These are phyloP conservation scores for Dicranocentrus wangi DNA, from an alignment of 2,888 invertebrate species.

Conservation along the genomic window DNA sequence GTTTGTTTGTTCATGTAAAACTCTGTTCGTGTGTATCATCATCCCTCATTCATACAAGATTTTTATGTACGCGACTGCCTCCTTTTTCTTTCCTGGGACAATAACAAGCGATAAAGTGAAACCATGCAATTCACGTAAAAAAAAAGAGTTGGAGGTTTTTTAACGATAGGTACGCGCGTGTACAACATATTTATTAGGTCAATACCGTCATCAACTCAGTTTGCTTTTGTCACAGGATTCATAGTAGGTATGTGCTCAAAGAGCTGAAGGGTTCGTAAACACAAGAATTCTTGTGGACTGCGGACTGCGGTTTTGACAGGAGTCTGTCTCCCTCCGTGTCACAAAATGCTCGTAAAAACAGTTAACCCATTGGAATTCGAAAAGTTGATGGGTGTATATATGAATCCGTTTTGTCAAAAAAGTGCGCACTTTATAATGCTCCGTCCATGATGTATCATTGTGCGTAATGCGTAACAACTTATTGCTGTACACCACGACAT, in stretches of 20 bases:
- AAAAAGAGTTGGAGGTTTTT: conserved; percentile 52
- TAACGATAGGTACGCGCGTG: conserved; percentile 61
- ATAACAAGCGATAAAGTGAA: conserved; percentile 53
- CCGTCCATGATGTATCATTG: no score
- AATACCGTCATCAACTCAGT: conserved; percentile 64
- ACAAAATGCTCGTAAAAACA: conserved; percentile 51
- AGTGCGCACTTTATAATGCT: not conserved
- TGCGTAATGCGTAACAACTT: no score
- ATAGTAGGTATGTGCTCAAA: conserved; percentile 44
- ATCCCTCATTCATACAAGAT: conserved; percentile 54
- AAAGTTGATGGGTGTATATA: conserved; percentile 12
- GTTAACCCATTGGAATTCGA: conserved; percentile 34
- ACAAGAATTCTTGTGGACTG: conserved; percentile 45
- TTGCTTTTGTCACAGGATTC: conserved; percentile 31
- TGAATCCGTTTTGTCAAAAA: not conserved
- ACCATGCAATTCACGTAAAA: conserved; percentile 45
- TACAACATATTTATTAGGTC: conserved; percentile 66
- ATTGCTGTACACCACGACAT: no score
- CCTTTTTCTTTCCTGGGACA: conserved; percentile 40
- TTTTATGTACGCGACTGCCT: conserved; percentile 13
- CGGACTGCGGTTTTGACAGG: conserved; percentile 63
- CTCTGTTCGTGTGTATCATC: conserved; percentile 49
- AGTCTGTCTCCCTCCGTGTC: conserved; percentile 51
- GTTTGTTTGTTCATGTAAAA: conserved; percentile 62
- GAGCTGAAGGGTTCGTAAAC: conserved; percentile 60